Evolutionary conservation across 2,113 vertebrate genomes (phyloP).

Genomic region (Phalacrocorax brasilianus): DNA sequence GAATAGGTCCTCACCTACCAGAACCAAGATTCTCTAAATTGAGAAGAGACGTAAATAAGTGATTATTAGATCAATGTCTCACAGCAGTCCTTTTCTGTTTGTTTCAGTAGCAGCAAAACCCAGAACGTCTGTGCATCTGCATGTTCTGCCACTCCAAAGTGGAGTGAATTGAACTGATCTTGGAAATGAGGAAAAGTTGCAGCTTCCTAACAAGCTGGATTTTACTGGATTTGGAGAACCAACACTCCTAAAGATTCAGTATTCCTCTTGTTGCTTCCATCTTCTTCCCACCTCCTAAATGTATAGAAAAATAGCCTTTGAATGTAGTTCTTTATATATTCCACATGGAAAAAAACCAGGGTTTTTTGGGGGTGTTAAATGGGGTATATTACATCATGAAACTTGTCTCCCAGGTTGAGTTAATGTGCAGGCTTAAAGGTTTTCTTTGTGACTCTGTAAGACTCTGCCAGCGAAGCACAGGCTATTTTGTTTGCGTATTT

Average conservation of each 20-base stretch:
- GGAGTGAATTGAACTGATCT: background rate
- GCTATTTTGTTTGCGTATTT: background rate
- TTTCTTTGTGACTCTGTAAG: background rate
- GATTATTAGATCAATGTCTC: background rate
- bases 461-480: background rate
- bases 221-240: background rate
- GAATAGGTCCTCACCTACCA: background rate
- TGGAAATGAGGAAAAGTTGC: background rate
- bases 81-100: background rate
- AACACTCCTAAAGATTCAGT: background rate
- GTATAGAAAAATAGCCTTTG: background rate
- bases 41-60: background rate
- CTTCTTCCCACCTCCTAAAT: background rate
- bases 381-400: background rate
- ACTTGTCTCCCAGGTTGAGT: background rate
- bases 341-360: background rate
- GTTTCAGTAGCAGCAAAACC: background rate
- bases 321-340: background rate
- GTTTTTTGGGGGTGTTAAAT: background rate
- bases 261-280: background rate
- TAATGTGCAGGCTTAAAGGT: background rate
- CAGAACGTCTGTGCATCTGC: background rate
- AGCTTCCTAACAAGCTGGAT: background rate
- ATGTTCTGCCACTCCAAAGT: background rate
- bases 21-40: background rate